Conservation (phyloP, 2,113 vertebrate genomes). For the Podocnemis expansa region DNA sequence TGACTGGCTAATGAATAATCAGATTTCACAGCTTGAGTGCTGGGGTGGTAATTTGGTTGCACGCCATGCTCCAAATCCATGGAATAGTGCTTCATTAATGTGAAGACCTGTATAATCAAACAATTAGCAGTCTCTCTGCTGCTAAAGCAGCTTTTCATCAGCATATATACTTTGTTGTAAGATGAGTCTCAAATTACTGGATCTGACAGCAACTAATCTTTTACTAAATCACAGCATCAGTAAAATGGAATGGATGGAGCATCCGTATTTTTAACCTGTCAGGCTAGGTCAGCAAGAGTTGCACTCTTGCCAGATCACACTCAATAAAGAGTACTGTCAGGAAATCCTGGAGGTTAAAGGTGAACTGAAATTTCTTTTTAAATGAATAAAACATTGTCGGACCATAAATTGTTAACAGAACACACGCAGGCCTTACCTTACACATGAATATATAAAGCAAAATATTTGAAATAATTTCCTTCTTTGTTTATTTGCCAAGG, state of each 20-base stretch:
- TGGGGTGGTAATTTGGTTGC: constrained; percentile 98
- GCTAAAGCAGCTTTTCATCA: constrained; percentile 93
- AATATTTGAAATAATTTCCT: not conserved
- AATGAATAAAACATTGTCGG: not conserved
- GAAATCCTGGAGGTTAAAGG: constrained; percentile 4
- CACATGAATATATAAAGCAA: not conserved
- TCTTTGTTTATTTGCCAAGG: not conserved
- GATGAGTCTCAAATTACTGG: constrained; percentile 80
- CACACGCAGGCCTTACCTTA: not conserved
- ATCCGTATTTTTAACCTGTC: constrained; percentile 13
- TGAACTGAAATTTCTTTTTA: constrained; percentile 11
- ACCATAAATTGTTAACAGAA: not conserved
- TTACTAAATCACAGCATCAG: constrained; percentile 54
- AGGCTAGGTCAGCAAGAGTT: constrained; percentile 7
- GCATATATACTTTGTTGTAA: constrained; percentile 86
- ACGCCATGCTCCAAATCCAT: constrained; percentile 95
- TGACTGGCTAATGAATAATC: constrained; percentile 99
- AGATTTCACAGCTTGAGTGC: constrained; percentile 99
- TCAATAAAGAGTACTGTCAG: not conserved
- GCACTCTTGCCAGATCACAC: not conserved
- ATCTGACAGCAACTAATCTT: constrained; percentile 77
- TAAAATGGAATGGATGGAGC: constrained; percentile 42
- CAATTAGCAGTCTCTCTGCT: constrained; percentile 94
- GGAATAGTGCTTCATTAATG: constrained; percentile 99
- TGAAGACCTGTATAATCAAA: constrained; percentile 99